phyloP scores from a whole-genome alignment of 2,113 vertebrate species.

The Balaeniceps rex region DNA sequence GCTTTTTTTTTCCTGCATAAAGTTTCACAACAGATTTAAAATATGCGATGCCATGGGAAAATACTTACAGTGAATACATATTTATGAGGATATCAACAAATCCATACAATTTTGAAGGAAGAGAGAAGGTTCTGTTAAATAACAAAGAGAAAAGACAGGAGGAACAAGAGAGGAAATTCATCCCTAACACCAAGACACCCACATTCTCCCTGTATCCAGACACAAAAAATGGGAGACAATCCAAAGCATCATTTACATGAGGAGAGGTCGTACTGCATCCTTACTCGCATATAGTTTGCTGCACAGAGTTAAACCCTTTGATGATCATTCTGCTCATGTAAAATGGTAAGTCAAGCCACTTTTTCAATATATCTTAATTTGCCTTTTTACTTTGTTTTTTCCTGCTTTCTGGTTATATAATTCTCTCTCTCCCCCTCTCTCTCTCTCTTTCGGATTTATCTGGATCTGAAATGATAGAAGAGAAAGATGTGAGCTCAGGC shows the following conservation, averaged over 20 bases:
- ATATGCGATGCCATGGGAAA: background rate
- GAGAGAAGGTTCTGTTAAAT: background rate
- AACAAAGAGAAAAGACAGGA: background rate
- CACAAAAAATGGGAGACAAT: background rate
- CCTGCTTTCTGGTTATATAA: background rate
- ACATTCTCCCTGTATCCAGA: background rate
- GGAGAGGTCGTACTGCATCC: background rate
- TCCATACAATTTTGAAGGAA: background rate
- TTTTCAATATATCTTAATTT: background rate
- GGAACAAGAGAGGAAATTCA: background rate
- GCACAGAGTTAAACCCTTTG: background rate
- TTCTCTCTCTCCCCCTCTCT: background rate
- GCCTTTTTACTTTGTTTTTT: background rate
- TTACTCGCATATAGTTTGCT: background rate
- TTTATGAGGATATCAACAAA: background rate
- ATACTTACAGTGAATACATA: background rate
- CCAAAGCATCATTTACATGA: background rate
- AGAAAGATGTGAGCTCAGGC: background rate
- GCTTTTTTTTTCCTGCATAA: background rate
- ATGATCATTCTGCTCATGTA: background rate
- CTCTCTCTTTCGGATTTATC: background rate
- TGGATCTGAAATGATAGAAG: background rate
- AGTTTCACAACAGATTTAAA: background rate
- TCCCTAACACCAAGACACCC: background rate
- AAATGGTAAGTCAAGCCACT: conserved; percentile 1